Conservation (phyloP, 2,113 vertebrate genomes). For the Proteles cristata region DNA sequence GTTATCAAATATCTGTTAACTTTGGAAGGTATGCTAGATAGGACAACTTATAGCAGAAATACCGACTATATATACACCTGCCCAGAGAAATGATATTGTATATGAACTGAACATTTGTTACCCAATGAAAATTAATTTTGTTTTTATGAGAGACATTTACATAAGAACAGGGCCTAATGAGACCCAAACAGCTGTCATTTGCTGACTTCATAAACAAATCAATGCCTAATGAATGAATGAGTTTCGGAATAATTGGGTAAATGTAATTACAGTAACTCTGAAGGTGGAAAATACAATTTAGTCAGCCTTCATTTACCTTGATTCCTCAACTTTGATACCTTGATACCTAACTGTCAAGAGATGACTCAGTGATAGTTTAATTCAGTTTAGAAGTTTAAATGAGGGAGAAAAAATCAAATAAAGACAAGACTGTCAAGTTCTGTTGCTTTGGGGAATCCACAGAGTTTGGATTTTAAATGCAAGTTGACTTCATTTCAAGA, state of each 20-base stretch:
- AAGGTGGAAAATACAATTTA: constrained; percentile 85
- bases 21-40: constrained; percentile 51
- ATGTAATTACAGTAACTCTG: constrained; percentile 86
- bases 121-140: constrained; percentile 88
- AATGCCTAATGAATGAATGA: constrained; percentile 87
- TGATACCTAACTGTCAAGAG: constrained; percentile 73
- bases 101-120: constrained; percentile 83
- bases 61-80: constrained; percentile 79
- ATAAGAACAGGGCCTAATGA: constrained; percentile 88
- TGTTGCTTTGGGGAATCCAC: constrained; percentile 64
- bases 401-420: constrained; percentile 4
- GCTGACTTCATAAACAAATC: constrained; percentile 89
- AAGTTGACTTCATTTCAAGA: constrained; percentile 32
- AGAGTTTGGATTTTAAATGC: constrained; percentile 61
- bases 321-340: constrained; percentile 66
- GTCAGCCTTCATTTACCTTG: constrained; percentile 81
- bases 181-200: constrained; percentile 87
- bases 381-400: constrained; percentile 69
- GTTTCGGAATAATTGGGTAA: constrained; percentile 86
- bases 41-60: constrained; percentile 54
- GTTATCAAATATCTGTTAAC: constrained; percentile 54
- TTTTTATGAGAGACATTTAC: constrained; percentile 88
- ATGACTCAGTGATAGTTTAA: constrained; percentile 69
- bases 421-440: constrained; percentile 60
- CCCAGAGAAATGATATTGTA: constrained; percentile 77